Evolutionary conservation across 2,888 invertebrate genomes (phyloP).

Genomic region (Drosophila meridionalis): DNA sequence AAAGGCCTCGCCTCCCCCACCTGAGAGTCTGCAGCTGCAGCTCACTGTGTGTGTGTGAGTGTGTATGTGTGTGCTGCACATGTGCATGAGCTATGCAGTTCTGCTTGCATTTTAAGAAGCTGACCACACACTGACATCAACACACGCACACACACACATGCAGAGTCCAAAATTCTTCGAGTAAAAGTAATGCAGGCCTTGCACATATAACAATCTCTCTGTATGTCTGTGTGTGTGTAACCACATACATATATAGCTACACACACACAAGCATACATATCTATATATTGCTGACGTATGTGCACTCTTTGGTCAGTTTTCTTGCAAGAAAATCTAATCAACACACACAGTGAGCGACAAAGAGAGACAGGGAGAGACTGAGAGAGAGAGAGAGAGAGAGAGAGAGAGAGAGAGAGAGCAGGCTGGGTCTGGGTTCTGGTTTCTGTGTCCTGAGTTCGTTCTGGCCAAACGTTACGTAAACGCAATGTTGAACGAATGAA

Average conservation of each 20-base stretch:
- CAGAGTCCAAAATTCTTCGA: conserved; percentile 68
- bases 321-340: conserved; percentile 80
- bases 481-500: conserved; percentile 67
- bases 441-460: conserved; percentile 15
- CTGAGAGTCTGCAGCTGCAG: conserved; percentile 38
- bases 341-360: conserved; percentile 56
- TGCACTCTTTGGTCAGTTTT: conserved; percentile 80
- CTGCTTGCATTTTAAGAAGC: conserved; percentile 63
- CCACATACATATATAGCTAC: conserved; percentile 7
- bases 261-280: not conserved
- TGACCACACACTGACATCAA: conserved; percentile 31
- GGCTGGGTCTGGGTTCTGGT: not conserved
- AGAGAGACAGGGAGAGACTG: not conserved
- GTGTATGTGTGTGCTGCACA: conserved; percentile 36
- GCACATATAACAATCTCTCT: conserved; percentile 29
- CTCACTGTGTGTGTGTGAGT: conserved; percentile 24
- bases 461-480: conserved; percentile 65
- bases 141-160: conserved; percentile 32
- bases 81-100: conserved; percentile 34
- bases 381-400: not conserved
- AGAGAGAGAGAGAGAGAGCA: not conserved
- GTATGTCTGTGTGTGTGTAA: conserved; percentile 49
- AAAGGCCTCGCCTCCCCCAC: conserved; percentile 46
- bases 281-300: conserved; percentile 65
- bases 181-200: conserved; percentile 67